phyloP scores from a whole-genome alignment of 2,797 vertebrate species.

The Pipistrellus pygmaeus region DNA sequence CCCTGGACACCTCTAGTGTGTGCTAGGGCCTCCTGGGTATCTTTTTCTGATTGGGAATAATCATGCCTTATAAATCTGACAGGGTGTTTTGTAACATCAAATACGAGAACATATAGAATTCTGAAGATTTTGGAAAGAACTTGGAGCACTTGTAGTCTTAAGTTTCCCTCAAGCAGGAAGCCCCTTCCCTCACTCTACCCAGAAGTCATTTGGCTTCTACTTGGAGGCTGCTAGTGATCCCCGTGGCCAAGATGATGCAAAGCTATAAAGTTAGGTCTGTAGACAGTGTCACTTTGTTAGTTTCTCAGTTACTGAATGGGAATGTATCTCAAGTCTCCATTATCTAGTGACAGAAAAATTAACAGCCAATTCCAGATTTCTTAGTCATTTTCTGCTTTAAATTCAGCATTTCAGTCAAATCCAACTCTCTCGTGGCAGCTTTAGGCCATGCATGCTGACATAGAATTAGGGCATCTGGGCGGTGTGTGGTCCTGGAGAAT shows the following conservation, averaged over 20 bases:
- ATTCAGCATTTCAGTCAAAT: neutral
- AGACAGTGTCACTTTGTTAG: neutral
- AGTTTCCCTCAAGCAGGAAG: neutral
- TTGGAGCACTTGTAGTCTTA: neutral
- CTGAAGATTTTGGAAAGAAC: neutral
- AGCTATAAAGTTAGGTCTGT: neutral
- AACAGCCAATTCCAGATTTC: slow-evolving; percentile 2
- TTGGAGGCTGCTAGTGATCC: neutral
- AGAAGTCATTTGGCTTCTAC: neutral
- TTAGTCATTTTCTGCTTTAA: slow-evolving; percentile 38
- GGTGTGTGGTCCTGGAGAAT: neutral
- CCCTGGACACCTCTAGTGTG: neutral
- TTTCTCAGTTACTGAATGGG: neutral
- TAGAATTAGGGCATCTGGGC: neutral
- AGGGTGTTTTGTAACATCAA: slow-evolving; percentile 19
- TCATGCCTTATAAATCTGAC: neutral
- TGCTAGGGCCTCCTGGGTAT: neutral
- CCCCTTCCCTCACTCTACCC: neutral
- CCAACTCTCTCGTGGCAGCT: neutral
- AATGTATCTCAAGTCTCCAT: neutral
- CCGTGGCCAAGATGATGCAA: neutral
- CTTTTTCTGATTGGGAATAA: slow-evolving; percentile 2
- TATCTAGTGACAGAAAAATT: neutral
- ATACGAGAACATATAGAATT: slow-evolving; percentile 20
- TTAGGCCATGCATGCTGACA: neutral